These are phyloP conservation scores for Podarcis cretensis DNA, from an alignment of 2,113 vertebrate genomes.

Conservation along the genomic window DNA sequence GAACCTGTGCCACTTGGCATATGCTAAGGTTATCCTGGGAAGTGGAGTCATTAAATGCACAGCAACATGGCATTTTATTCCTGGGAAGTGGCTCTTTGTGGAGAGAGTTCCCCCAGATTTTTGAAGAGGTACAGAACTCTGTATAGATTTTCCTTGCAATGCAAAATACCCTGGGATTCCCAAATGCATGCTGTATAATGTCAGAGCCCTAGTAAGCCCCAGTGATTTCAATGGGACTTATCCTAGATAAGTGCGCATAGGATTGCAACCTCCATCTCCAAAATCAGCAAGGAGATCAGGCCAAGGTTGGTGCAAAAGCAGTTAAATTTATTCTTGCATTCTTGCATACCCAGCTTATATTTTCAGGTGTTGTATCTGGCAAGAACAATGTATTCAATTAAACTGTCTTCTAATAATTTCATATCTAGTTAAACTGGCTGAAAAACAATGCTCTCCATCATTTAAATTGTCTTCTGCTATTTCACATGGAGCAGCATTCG, in stretches of 20 bases:
- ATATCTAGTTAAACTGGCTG: slow-evolving; percentile 13
- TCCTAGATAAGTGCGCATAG: not conserved
- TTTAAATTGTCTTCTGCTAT: slow-evolving; percentile 30
- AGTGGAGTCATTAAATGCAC: no score
- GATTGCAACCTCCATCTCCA: not conserved
- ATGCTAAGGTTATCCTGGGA: no score
- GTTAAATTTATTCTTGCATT: slow-evolving; percentile 1
- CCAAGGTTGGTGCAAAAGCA: slow-evolving; percentile 7
- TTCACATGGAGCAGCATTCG: slow-evolving; percentile 17
- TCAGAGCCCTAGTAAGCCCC: no score
- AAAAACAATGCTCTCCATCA: not conserved
- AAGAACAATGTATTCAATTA: slow-evolving; percentile 23
- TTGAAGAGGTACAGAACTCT: not conserved
- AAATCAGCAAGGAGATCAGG: slow-evolving; percentile 2
- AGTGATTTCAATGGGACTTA: not conserved
- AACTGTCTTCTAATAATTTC: slow-evolving; percentile 22
- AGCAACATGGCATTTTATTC: not conserved
- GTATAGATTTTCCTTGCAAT: not conserved
- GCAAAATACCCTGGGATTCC: not conserved
- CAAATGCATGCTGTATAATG: not conserved
- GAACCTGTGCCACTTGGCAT: no score
- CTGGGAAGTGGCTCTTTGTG: not conserved
- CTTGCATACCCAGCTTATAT: not conserved
- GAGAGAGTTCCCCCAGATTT: not conserved
- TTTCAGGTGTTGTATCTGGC: slow-evolving; percentile 22